These are phyloP conservation scores for Caranx ignobilis DNA, from an alignment of 2,113 vertebrate species.

Conservation along the genomic window DNA sequence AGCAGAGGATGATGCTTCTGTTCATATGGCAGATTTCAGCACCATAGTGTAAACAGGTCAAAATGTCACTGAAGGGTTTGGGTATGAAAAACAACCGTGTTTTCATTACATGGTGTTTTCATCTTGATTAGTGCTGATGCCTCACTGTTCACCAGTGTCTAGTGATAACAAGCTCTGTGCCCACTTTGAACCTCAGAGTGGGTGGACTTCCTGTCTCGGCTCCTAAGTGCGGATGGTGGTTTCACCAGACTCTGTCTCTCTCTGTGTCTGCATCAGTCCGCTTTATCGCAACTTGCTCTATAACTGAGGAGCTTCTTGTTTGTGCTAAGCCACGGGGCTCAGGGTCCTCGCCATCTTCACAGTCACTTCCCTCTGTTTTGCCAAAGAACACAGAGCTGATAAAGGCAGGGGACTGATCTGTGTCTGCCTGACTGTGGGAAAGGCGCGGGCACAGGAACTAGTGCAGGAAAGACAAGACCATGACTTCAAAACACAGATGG, in stretches of 20 bases:
- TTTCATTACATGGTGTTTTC: slow-evolving; percentile 33
- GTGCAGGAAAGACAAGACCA: slow-evolving; percentile 76
- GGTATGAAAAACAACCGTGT: slow-evolving; percentile 5
- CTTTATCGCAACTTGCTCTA: slow-evolving; percentile 65
- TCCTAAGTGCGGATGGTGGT: slow-evolving; percentile 44
- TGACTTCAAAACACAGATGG: slow-evolving; percentile 69
- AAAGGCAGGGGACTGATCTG: slow-evolving; percentile 78
- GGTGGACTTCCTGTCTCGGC: slow-evolving; percentile 77
- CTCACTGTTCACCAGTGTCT: slow-evolving; percentile 46
- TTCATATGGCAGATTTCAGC: background rate
- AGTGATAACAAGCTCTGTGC: slow-evolving; percentile 58
- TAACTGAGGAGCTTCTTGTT: slow-evolving; percentile 68
- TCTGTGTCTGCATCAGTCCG: slow-evolving; percentile 44
- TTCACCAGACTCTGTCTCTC: slow-evolving; percentile 48
- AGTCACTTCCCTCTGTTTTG: slow-evolving; percentile 91
- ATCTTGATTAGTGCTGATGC: slow-evolving; percentile 28
- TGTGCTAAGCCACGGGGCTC: slow-evolving; percentile 68
- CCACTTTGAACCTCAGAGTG: slow-evolving; percentile 61
- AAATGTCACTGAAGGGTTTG: background rate
- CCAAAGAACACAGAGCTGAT: slow-evolving; percentile 92
- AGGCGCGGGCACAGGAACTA: slow-evolving; percentile 78
- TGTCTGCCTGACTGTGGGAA: slow-evolving; percentile 88
- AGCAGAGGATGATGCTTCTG: background rate
- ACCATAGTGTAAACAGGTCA: background rate
- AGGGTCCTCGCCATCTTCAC: slow-evolving; percentile 77